Conservation (phyloP, 2,888 invertebrate genomes). For the Helobdella robusta region DNA sequence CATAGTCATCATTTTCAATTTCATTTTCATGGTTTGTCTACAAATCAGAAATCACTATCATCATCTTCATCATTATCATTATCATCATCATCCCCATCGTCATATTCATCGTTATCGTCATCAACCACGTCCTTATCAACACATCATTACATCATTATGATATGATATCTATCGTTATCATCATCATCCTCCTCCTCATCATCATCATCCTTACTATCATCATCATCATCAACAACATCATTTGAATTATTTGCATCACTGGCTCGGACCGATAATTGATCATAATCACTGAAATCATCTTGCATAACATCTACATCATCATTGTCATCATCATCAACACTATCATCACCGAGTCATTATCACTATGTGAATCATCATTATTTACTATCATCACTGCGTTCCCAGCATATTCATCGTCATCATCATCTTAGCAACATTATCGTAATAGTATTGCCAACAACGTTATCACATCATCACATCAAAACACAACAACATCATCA, state of each 20-base stretch:
- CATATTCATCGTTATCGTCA: slow-evolving; percentile 4
- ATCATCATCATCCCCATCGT: slow-evolving; percentile 6
- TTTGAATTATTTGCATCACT: no score
- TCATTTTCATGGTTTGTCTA: no score
- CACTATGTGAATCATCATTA: slow-evolving; percentile 13
- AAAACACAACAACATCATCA: no score
- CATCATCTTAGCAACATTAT: no score
- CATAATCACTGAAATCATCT: no score
- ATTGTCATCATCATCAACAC: slow-evolving; percentile 1
- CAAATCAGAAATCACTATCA: not conserved
- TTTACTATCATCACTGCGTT: not conserved
- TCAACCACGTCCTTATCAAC: slow-evolving; percentile 8
- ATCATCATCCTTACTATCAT: no score
- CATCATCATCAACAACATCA: slow-evolving; percentile 16
- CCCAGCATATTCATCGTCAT: not conserved
- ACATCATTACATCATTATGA: no score
- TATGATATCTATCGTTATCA: no score
- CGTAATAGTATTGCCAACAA: no score
- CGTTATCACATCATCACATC: no score
- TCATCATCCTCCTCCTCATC: slow-evolving; percentile 6
- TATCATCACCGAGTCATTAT: slow-evolving; percentile 11
- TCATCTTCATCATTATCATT: slow-evolving; percentile 14
- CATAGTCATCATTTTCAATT: not conserved
- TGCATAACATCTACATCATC: no score
- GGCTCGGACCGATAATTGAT: no score